Conservation (phyloP, 2,113 vertebrate genomes). For the Colaptes auratus region DNA sequence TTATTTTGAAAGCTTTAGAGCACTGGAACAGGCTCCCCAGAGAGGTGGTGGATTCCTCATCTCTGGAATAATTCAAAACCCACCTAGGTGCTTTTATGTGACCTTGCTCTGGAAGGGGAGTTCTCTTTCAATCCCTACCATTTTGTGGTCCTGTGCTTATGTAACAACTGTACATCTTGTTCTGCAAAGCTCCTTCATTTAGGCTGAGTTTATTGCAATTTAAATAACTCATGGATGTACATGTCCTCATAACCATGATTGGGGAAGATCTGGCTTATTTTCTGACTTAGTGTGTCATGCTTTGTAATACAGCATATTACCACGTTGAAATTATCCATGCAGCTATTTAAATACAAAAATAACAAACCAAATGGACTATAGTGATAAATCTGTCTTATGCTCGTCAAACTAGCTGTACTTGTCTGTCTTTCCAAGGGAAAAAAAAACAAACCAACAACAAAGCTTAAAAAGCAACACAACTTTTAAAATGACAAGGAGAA, state of each 20-base stretch:
- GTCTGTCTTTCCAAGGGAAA: not conserved
- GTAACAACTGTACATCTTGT: not conserved
- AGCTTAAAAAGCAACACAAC: not conserved
- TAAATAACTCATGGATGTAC: not conserved
- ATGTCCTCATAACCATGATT: not conserved
- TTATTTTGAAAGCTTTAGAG: too few relatives aligned
- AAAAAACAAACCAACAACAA: not conserved
- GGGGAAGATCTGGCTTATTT: not conserved
- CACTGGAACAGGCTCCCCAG: too few relatives aligned
- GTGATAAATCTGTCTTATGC: not conserved
- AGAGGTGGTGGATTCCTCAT: too few relatives aligned
- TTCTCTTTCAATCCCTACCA: too few relatives aligned
- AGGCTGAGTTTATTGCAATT: not conserved
- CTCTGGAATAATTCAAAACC: too few relatives aligned
- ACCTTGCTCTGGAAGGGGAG: too few relatives aligned
- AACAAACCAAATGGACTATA: not conserved
- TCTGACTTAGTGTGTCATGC: not conserved
- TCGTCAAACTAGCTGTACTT: not conserved
- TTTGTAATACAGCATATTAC: not conserved
- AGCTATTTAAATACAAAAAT: not conserved
- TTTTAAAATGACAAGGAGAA: constrained; percentile 27
- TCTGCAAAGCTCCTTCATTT: not conserved
- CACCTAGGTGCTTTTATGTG: too few relatives aligned
- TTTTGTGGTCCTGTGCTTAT: not conserved
- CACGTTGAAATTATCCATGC: not conserved